Evolutionary conservation across 2,888 invertebrate species (phyloP).

Genomic region (Ectemnius lituratus): DNA sequence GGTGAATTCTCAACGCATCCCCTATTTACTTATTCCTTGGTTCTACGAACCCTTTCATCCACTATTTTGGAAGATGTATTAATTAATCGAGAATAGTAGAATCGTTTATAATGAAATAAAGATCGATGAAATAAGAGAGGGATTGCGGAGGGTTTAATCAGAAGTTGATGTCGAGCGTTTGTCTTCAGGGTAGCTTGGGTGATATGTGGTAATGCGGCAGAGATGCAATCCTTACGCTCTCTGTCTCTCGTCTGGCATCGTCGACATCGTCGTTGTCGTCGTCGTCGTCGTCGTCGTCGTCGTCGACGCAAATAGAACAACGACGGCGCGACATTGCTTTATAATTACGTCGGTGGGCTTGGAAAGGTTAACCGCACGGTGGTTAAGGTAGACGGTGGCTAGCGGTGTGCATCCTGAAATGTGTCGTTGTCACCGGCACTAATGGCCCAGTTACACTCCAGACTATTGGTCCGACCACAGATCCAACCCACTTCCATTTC

Average conservation of each 20-base stretch:
- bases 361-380: constrained; percentile 53
- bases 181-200: too few relatives aligned
- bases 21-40: background rate
- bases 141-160: too few relatives aligned
- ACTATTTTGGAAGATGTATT: too few relatives aligned
- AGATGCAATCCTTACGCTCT: constrained; percentile 9
- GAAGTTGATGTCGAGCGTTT: too few relatives aligned
- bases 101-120: too few relatives aligned
- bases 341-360: constrained; percentile 54
- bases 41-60: too few relatives aligned
- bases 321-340: constrained; percentile 52
- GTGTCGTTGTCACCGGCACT: constrained; percentile 49
- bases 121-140: too few relatives aligned
- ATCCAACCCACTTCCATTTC: constrained; percentile 9
- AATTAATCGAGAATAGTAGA: too few relatives aligned
- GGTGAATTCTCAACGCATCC: background rate
- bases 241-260: constrained; percentile 10
- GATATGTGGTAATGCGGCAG: constrained; percentile 12
- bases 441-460: constrained; percentile 50
- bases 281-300: constrained; percentile 4
- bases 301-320: constrained; percentile 40
- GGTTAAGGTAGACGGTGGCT: constrained; percentile 43
- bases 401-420: constrained; percentile 26
- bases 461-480: constrained; percentile 46
- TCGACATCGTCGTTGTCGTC: too few relatives aligned